Evolutionary conservation across 2,113 vertebrate species (phyloP).

Genomic region (Lepus europaeus): DNA sequence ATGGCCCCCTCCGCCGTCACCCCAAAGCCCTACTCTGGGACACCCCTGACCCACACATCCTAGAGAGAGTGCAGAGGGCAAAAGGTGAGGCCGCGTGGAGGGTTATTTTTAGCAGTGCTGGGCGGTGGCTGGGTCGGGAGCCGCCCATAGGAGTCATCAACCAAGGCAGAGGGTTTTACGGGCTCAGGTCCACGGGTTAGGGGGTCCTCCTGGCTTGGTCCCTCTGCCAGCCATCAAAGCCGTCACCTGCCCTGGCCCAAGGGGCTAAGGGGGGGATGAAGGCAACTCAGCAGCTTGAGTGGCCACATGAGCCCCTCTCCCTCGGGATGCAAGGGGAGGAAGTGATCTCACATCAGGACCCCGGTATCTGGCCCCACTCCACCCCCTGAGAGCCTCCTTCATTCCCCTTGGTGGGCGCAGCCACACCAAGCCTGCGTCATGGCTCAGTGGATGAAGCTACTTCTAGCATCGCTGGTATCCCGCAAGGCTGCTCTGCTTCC

Average conservation of each 20-base stretch:
- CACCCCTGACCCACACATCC: neutral
- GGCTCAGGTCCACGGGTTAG: neutral
- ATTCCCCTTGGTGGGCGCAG: neutral
- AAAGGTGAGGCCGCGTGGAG: neutral
- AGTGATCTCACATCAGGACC: neutral
- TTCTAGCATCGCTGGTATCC: too few relatives aligned
- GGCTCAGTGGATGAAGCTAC: too few relatives aligned
- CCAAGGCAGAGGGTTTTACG: slow-evolving; percentile 27
- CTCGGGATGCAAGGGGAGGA: neutral
- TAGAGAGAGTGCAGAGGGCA: neutral
- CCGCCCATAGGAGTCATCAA: slow-evolving; percentile 4
- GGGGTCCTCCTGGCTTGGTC: neutral
- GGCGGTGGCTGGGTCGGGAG: slow-evolving; percentile 25
- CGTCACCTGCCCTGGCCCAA: neutral
- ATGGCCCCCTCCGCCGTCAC: neutral
- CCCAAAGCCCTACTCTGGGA: neutral
- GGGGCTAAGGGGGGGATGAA: neutral
- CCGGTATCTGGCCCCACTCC: neutral
- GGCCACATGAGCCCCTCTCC: neutral
- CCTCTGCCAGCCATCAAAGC: neutral
- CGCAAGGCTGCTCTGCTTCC: too few relatives aligned
- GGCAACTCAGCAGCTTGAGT: neutral
- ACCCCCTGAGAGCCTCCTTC: neutral
- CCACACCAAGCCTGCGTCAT: too few relatives aligned
- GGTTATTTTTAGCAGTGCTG: slow-evolving; percentile 69